Evolutionary conservation across 2,888 invertebrate species (phyloP), one percentile per base, ranked within the genome.

Genomic region (Ectobius pallidus): DNA sequence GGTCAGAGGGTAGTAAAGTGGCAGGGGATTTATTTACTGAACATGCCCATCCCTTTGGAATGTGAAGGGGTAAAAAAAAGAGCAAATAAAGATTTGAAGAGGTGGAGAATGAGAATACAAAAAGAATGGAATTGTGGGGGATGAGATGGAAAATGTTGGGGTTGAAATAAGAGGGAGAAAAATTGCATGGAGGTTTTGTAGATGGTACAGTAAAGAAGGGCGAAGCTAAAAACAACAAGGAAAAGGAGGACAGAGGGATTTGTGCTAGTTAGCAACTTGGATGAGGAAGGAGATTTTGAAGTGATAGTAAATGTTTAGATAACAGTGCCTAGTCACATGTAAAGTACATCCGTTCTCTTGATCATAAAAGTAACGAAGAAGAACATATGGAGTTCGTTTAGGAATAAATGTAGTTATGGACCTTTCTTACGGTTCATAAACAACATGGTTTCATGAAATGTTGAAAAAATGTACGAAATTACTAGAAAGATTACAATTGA

Each of bases 21-120:
- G 58, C 58, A 58, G n/a, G 58, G 58, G 58, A 58, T 58, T 58
- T 58, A 58, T 58, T 58, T 58, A 58, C 58, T 58, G 58, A 30
- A 30, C 58, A 58, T 58, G 6, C 58, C 58, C 58, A 58, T 32
- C 27, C 58, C 9, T 16, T 11, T 4, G 30, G 22, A 30, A 58
- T 58, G 58, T 30, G 27, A 58, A 58, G n/a, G 18, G 58, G 14
- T 16, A n/a, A n/a, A 16, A 58, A 58, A 58, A 58, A 6, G 58
- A 30, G 58, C 58, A 58, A 58, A 58, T 58, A 58, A 58, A 58
- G 58, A 58, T n/a, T 30, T 58, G 58, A 30, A 30, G 58, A 58
- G 58, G 4, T 34, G 27, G 20, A 58, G 58, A n/a, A 16, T 30
- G 58, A 52, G 25, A 52, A 52, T 52, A 52, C 52, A 52, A 49